Base-by-base conservation (phyloP, 2,797 vertebrate genomes). In the Artibeus lituratus region DNA sequence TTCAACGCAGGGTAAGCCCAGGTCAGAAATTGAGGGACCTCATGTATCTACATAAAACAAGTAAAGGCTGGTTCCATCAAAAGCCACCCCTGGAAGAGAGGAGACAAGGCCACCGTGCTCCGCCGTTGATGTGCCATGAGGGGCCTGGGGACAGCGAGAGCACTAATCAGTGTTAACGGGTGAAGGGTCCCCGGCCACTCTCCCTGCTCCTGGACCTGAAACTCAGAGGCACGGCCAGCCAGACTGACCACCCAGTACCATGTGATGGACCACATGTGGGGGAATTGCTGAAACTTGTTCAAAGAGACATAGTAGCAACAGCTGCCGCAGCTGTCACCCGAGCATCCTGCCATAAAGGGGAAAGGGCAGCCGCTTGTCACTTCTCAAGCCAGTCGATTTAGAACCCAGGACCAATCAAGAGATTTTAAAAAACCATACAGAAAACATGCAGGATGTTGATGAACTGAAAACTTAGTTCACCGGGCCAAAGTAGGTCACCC, bases 341-440 rank as follows among this genome's bases (percentile, higher is more conserved):
- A 76, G 92, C 87, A 95, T 97, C 91, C 82, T 44, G 74, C 81
- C 87, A 78, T 84, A 91, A 69, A 87, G 49, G 70, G 35, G 78
- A 24, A 74, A 86, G 82, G 77, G 55, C 39, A 29, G 42, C 49
- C 44, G 29, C 77, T 51, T 65, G 51, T 78, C 2, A 0, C 42
- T 77, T 70, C 85, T 90, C 47, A 29, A 87, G 70, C 70, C 90
- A 24, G 44, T 5, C 4, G 47, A 69, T 90, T 76, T 49, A 55
- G 70, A 59, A 82, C 19, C 19, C 0, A 0, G 87, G 49, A 39
- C 37, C 62, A 59, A 74, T 94, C n/a, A 16, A 80, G 37, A 53
- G 42, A 39, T 32, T 29, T 9, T 42, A 81, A 37, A 29, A 53
- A 35, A 62, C 4, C 26, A 32, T 19, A 8, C 9, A 82, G 19